Conservation (phyloP, 2,113 vertebrate genomes). For the Petroica traversi region DNA sequence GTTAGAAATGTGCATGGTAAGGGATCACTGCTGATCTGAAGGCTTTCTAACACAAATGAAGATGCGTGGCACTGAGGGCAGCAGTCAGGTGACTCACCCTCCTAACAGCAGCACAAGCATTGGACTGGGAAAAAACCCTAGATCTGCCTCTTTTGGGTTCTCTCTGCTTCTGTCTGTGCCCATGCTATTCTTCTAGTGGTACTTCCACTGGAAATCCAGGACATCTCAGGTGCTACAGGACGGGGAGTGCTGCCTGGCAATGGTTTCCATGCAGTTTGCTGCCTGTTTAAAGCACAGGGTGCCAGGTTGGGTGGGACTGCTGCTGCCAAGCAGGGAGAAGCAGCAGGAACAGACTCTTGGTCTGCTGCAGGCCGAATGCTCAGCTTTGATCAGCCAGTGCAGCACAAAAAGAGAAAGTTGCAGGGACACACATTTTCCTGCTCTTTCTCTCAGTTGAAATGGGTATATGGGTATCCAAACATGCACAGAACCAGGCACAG, state of each 20-base stretch:
- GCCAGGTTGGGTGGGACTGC: neutral
- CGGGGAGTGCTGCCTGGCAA: neutral
- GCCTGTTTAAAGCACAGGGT: neutral
- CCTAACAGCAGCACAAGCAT: neutral
- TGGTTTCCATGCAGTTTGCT: neutral
- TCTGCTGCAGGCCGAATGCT: neutral
- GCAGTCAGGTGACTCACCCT: neutral
- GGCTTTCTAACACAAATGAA: neutral
- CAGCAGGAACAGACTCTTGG: neutral
- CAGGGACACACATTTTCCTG: neutral
- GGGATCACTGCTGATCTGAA: neutral
- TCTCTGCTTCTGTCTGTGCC: neutral
- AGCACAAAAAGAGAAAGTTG: neutral
- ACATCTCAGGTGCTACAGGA: neutral
- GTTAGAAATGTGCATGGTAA: neutral
- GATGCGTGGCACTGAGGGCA: neutral
- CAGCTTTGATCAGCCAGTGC: neutral
- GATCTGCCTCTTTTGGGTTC: fast-evolving
- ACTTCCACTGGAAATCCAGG: neutral
- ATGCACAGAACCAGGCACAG: fast-evolving
- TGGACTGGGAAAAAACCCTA: neutral
- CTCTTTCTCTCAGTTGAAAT: neutral
- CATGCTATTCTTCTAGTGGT: neutral
- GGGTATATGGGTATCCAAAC: neutral
- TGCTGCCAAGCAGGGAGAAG: neutral